Percentiles rank a stretch among this genome's conserved stretches.
These are phyloP conservation scores for Panurus biarmicus DNA, from an alignment of 2,113 vertebrate genomes.

Conservation along the genomic window DNA sequence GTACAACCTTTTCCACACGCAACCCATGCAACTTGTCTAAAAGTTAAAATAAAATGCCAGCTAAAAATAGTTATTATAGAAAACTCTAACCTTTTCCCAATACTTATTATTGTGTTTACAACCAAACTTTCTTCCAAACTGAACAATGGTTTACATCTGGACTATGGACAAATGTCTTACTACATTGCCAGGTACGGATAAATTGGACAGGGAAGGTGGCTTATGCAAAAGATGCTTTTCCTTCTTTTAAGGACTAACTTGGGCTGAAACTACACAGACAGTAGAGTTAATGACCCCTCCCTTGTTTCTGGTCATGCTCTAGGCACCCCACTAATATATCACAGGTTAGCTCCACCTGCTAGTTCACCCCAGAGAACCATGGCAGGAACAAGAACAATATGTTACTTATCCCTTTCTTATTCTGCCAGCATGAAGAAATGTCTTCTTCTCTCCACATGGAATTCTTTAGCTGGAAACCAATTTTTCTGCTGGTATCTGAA, in stretches of 20 bases:
- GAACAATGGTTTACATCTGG: neutral
- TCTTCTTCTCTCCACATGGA: neutral
- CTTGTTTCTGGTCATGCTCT: neutral
- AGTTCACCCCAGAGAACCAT: neutral
- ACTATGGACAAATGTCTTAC: neutral
- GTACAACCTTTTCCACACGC: neutral
- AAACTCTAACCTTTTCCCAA: neutral
- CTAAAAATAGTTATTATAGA: neutral
- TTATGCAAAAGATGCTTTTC: neutral
- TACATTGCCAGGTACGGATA: neutral
- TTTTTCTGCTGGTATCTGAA: neutral
- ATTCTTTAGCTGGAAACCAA: neutral
- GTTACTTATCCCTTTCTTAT: neutral
- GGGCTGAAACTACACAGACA: neutral
- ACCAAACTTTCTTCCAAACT: neutral
- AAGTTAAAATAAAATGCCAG: neutral
- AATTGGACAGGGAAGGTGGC: neutral
- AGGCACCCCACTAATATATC: neutral
- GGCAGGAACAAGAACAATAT: neutral
- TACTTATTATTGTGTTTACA: neutral
- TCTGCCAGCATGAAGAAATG: neutral
- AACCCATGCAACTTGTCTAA: neutral
- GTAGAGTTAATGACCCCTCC: neutral
- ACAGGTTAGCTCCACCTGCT: neutral
- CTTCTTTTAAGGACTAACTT: neutral